phyloP scores from a whole-genome alignment of 2,113 vertebrate species.

The Peromyscus leucopus region DNA sequence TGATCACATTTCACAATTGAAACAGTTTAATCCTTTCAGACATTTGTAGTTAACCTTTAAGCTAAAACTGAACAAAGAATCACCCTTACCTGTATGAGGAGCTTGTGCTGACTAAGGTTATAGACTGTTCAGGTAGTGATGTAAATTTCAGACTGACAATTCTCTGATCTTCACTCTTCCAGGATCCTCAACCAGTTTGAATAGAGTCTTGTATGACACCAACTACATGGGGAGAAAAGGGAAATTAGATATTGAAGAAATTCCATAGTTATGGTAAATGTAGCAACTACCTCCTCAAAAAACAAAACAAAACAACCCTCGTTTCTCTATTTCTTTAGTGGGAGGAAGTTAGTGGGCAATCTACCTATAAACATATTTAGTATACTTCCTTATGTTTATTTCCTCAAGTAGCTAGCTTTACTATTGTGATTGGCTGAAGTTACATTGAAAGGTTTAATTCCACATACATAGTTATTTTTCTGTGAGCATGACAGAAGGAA shows the following conservation, averaged over 20 bases:
- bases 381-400: constrained; percentile 75
- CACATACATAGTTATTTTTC: constrained; percentile 40
- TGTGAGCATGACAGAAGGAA: constrained; percentile 11
- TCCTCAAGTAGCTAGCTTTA: constrained; percentile 53
- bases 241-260: constrained; percentile 68
- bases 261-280: constrained; percentile 55
- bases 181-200: constrained; percentile 28
- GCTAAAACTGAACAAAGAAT: constrained; percentile 54
- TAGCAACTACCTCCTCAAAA: constrained; percentile 44
- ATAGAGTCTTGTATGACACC: constrained; percentile 53
- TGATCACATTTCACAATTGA: constrained; percentile 44
- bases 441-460: constrained; percentile 45
- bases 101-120: constrained; percentile 42
- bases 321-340: constrained; percentile 78
- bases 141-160: constrained; percentile 58
- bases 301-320: constrained; percentile 16
- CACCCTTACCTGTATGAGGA: constrained; percentile 74
- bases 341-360: constrained; percentile 77
- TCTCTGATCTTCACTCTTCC: constrained; percentile 57
- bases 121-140: constrained; percentile 40
- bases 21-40: constrained; percentile 32
- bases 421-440: constrained; percentile 59
- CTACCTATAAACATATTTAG: constrained; percentile 31
- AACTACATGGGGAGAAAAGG: neutral
- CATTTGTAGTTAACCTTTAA: constrained; percentile 61